phyloP scores from a whole-genome alignment of 2,113 vertebrate genomes.

The Taxidea taxus region DNA sequence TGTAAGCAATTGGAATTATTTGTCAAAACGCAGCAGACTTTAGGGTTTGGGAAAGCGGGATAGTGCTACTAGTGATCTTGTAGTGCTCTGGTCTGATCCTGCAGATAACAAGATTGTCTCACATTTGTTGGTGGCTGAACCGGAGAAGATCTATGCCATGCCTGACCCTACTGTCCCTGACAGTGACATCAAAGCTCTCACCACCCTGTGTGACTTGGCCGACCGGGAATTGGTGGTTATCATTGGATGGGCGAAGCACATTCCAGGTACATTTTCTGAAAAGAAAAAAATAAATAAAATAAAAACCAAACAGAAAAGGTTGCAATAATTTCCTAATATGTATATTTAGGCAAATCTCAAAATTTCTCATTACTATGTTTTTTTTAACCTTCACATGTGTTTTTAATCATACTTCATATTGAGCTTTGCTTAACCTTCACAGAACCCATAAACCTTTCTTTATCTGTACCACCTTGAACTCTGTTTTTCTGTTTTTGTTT shows the following conservation, averaged over 20 bases:
- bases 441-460: background rate
- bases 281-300: background rate
- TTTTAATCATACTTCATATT: background rate
- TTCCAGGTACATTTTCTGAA: slow-evolving; percentile 90
- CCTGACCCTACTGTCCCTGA: slow-evolving; percentile 98
- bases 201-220: slow-evolving; percentile 98
- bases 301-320: background rate
- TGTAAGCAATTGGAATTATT: background rate
- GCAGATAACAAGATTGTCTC: slow-evolving; percentile 99
- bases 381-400: background rate
- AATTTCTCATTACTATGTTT: background rate
- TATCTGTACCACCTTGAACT: background rate
- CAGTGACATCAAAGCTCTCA: slow-evolving; percentile 99
- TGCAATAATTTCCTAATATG: background rate
- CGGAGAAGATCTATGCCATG: slow-evolving; percentile 99
- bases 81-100: slow-evolving; percentile 84
- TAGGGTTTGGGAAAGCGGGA: slow-evolving; percentile 32
- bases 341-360: background rate
- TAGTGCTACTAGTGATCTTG: slow-evolving; percentile 70
- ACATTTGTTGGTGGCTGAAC: slow-evolving; percentile 98
- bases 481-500: background rate
- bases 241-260: slow-evolving; percentile 99
- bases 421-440: background rate
- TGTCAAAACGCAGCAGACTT: background rate
- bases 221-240: slow-evolving; percentile 98